Conservation (phyloP, 2,113 vertebrate genomes). For the Halcyon senegalensis region DNA sequence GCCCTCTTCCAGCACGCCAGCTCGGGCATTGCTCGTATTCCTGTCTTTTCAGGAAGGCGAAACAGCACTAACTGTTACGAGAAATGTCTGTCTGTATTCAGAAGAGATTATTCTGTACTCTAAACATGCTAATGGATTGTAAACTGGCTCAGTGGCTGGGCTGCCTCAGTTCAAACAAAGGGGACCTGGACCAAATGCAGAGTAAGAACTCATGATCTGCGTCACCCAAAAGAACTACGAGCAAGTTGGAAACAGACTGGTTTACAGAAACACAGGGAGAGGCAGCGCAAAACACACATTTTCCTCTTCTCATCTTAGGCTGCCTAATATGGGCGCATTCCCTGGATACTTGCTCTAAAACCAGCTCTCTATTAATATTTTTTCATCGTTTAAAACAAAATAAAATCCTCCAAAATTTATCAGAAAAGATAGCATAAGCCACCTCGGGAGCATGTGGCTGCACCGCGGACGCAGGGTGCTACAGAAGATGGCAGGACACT, state of each 20-base stretch:
- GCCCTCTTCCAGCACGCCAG: not conserved
- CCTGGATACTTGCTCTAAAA: not conserved
- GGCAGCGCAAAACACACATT: not conserved
- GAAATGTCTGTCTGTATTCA: not conserved
- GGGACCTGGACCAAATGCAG: not conserved
- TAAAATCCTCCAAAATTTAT: not conserved
- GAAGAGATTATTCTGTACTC: not conserved
- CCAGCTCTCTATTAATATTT: not conserved
- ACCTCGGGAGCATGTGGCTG: not conserved
- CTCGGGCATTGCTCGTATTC: not conserved
- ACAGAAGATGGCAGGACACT: too few species aligned
- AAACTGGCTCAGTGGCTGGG: not conserved
- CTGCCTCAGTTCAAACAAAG: not conserved
- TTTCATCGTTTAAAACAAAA: not conserved
- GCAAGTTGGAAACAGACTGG: not conserved
- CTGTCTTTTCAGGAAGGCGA: not conserved
- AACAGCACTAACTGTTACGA: not conserved
- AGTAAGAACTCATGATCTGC: not conserved
- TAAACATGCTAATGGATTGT: not conserved
- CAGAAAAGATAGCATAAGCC: not conserved
- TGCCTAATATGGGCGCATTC: not conserved
- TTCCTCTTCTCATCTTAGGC: not conserved
- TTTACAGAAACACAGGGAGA: not conserved
- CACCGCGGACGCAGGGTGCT: not conserved
- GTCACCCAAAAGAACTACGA: not conserved